Percentiles rank a stretch among this genome's conserved stretches.
Conservation (phyloP, 2,797 vertebrate species). For the Rhodeus uyekii region DNA sequence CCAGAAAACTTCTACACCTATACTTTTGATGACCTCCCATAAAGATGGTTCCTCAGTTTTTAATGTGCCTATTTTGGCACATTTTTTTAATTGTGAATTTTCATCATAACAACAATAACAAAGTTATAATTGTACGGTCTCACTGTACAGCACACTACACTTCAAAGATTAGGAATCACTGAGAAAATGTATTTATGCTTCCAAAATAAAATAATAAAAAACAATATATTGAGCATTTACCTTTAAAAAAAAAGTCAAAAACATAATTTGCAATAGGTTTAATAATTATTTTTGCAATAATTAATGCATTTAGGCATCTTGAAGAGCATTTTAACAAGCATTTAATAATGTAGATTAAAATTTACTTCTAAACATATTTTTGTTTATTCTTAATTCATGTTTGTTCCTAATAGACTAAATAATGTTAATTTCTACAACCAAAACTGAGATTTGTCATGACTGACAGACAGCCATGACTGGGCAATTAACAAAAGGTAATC, state of each 20-base stretch:
- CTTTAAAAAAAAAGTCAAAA: background rate
- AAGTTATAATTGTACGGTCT: background rate
- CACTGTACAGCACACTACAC: background rate
- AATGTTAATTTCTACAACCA: background rate
- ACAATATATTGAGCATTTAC: background rate
- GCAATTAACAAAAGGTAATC: background rate
- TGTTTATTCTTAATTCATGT: background rate
- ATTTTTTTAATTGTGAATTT: background rate
- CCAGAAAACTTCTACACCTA: background rate
- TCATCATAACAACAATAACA: background rate
- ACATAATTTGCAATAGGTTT: background rate
- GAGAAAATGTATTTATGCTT: background rate
- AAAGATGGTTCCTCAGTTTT: background rate
- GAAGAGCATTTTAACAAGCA: background rate
- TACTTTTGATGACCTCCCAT: background rate
- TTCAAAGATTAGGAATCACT: background rate
- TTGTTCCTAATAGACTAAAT: background rate
- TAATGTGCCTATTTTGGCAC: background rate
- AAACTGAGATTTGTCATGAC: background rate
- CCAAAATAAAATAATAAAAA: background rate
- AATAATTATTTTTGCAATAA: background rate
- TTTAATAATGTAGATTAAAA: background rate
- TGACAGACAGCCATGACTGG: background rate
- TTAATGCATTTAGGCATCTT: background rate
- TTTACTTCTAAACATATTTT: background rate